These are phyloP conservation scores for Micropoecilia bifurca DNA, from an alignment of 2,797 vertebrate species.

Conservation along the genomic window DNA sequence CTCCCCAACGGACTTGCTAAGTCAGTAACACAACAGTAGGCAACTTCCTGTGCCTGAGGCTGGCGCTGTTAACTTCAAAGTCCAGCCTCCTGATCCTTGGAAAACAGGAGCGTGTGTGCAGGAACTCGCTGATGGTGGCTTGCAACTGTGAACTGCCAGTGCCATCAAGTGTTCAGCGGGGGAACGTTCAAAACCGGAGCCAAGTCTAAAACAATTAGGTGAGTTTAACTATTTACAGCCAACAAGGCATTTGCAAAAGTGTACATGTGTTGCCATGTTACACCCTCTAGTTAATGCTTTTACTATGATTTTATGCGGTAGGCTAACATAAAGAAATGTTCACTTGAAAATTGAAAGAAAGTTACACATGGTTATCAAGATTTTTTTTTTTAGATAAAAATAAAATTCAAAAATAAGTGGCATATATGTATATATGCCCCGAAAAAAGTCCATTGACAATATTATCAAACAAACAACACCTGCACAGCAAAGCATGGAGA, in stretches of 20 bases:
- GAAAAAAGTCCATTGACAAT: background rate
- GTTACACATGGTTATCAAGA: background rate
- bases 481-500: background rate
- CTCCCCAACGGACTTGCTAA: slow-evolving; percentile 60
- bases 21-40: slow-evolving; percentile 71
- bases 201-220: background rate
- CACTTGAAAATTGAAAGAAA: background rate
- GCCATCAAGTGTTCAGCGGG: slow-evolving; percentile 69
- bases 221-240: background rate
- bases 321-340: background rate
- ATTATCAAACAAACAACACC: background rate
- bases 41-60: slow-evolving; percentile 76
- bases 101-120: slow-evolving; percentile 62
- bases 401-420: background rate
- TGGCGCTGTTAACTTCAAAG: slow-evolving; percentile 66
- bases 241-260: background rate
- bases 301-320: background rate
- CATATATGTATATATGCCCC: background rate
- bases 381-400: background rate
- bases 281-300: background rate
- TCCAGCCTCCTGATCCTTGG: slow-evolving; percentile 41
- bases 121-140: slow-evolving; percentile 43
- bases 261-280: background rate
- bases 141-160: slow-evolving; percentile 58
- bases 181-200: slow-evolving; percentile 33